A percentile compares a stretch with the other conserved stretches of the same genome.
phyloP scores from a whole-genome alignment of 1,140 invertebrate genomes.

The Drosophila pectinifera region DNA sequence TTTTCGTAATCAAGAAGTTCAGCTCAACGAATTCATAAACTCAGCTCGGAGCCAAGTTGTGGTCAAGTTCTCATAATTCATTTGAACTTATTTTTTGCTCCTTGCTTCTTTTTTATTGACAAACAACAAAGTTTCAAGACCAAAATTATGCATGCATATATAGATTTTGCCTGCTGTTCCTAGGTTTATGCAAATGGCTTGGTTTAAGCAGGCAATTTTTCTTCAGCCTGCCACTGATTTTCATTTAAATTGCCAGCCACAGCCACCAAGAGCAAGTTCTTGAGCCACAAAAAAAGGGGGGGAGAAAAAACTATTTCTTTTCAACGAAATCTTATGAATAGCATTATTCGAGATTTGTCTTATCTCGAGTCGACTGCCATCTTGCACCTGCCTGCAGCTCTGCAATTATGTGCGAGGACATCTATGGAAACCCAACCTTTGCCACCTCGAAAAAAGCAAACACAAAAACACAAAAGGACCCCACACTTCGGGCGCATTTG shows the following conservation, averaged over 20 bases:
- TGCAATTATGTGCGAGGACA: conserved; percentile 57
- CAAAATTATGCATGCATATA: conserved; percentile 24
- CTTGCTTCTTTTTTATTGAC: conserved; percentile 16
- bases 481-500: conserved; percentile 51
- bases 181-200: conserved; percentile 58
- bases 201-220: conserved; percentile 53
- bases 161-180: conserved; percentile 18
- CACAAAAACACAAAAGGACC: conserved; percentile 17
- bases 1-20: conserved; percentile 38
- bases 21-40: conserved; percentile 24
- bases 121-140: conserved; percentile 25
- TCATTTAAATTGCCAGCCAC: conserved; percentile 69
- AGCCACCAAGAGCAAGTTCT: conserved; percentile 47
- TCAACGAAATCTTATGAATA: conserved; percentile 70
- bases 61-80: conserved; percentile 38
- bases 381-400: conserved; percentile 26
- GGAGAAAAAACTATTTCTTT: conserved; percentile 47
- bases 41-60: conserved; percentile 1
- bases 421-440: conserved; percentile 55
- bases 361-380: conserved; percentile 20
- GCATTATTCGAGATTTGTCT: conserved; percentile 60
- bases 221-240: conserved; percentile 55
- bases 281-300: conserved; percentile 29
- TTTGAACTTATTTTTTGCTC: conserved; percentile 23
- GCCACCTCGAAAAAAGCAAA: conserved; percentile 18